Percentiles rank a stretch among this genome's conserved stretches.
Conservation (phyloP, 2,888 invertebrate species). For the Calephelis perditalis region DNA sequence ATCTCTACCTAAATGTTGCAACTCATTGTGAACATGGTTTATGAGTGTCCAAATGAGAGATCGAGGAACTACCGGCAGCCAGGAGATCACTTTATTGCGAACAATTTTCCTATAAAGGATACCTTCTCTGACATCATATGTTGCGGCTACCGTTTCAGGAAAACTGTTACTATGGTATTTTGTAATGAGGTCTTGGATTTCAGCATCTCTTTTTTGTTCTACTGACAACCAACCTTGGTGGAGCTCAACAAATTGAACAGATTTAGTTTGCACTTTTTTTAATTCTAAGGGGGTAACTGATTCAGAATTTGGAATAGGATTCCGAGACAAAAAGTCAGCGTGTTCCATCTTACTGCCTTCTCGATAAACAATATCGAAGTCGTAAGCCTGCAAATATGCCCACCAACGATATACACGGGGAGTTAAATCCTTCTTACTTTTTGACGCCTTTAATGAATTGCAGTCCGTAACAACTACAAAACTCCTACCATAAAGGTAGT, state of each 20-base stretch:
- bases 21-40: background rate
- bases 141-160: background rate
- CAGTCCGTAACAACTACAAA: too few species aligned
- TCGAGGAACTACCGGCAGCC: conserved; percentile 1
- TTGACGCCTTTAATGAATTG: conserved; percentile 24
- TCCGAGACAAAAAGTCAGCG: conserved; percentile 20
- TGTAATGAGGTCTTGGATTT: background rate
- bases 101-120: conserved; percentile 9
- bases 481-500: conserved; percentile 22
- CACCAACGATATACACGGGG: conserved; percentile 28
- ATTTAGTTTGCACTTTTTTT: background rate
- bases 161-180: conserved; percentile 3
- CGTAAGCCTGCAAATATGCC: conserved; percentile 24
- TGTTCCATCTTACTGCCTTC: conserved; percentile 21
- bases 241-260: background rate
- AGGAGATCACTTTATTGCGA: background rate
- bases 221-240: conserved; percentile 4
- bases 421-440: conserved; percentile 28
- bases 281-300: background rate
- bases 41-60: conserved; percentile 5
- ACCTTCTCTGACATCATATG: conserved; percentile 10
- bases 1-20: conserved; percentile 12
- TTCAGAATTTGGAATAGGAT: background rate
- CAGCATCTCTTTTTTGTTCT: conserved; percentile 6
- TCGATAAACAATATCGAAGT: conserved; percentile 24